Conservation (phyloP, 2,888 invertebrate species). For the Chalcis sispes region DNA sequence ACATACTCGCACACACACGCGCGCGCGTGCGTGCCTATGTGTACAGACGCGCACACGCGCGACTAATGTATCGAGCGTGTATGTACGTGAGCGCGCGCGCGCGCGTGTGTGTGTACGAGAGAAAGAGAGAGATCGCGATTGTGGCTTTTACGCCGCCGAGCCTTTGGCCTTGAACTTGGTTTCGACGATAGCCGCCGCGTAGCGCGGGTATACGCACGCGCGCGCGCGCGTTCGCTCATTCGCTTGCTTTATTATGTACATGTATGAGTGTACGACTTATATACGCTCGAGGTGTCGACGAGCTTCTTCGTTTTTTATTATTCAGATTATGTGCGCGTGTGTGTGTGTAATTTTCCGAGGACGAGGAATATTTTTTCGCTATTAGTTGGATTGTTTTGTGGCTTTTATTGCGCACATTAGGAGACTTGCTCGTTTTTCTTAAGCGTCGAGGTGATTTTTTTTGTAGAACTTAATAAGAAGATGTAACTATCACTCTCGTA, state of each 20-base stretch:
- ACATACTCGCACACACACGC: background rate
- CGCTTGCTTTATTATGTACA: background rate
- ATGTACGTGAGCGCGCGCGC: constrained; percentile 50
- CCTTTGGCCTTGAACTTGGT: constrained; percentile 77
- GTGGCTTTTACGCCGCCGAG: constrained; percentile 70
- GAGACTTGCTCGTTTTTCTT: too few species aligned
- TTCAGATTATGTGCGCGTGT: too few species aligned
- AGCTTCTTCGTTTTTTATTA: too few species aligned
- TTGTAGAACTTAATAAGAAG: too few species aligned
- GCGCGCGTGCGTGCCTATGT: constrained; percentile 67
- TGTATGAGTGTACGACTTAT: constrained; percentile 69
- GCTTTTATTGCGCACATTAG: too few species aligned
- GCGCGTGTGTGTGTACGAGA: constrained; percentile 7
- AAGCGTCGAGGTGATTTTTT: too few species aligned
- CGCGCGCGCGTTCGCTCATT: constrained; percentile 31
- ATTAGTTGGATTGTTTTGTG: too few species aligned
- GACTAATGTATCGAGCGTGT: too few species aligned
- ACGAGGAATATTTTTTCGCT: too few species aligned
- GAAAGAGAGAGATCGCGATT: constrained; percentile 62
- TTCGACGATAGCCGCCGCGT: constrained; percentile 75
- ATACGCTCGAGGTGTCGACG: constrained; percentile 60
- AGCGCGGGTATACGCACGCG: constrained; percentile 66
- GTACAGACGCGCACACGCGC: constrained; percentile 62
- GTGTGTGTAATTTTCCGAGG: background rate
- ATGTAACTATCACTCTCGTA: too few species aligned